Base-by-base conservation (phyloP, 2,113 vertebrate species). In the Sorex fumeus region DNA sequence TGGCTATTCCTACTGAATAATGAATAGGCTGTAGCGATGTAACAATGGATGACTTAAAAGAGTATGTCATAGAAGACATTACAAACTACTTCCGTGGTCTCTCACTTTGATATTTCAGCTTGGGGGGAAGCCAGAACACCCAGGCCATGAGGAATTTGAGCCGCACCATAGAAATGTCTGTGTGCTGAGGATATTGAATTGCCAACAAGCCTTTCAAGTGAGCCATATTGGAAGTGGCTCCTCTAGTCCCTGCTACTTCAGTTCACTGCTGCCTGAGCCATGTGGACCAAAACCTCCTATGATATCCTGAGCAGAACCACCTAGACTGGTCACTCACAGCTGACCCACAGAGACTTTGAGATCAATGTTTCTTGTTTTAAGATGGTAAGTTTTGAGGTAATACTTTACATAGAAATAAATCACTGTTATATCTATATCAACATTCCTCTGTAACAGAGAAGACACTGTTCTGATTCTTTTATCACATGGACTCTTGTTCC, bases 51-150 rank as follows among this genome's bases (percentile, higher is more conserved):
- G 92, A 74, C 11, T 78, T 82, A 85, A 0, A 77, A 66, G 75
- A 85, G 30, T n/a, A 88, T 53, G 69, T 94, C 70, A 85, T 84
- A 81, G 91, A 87, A 78, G 85, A 66, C 27, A 66, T n/a, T 50
- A 69, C 19, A 67, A 53, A 40, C 74, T 85, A 40, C 53, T 60
- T 78, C 43, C 60, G 70, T 69, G 27, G 71, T 80, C 62, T 76
- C 36, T 60, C 62, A 36, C 34, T 87, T 32, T 25, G 53, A 9
- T 81, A 36, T 27, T 86, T 21, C 7, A 28, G 23, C 43, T 43
- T 40, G 7, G 8, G 18, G 77, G 50, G 43, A 71, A 91, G 36
- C 25, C 30, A 60, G 72, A 76, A 62, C 36, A 67, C 50, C n/a
- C 45, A 53, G 27, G 13, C 36, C 47, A 43, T 7, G n/a, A 79